phyloP scores from a whole-genome alignment of 1,140 invertebrate genomes.

The Leptinotarsa lineolata region DNA sequence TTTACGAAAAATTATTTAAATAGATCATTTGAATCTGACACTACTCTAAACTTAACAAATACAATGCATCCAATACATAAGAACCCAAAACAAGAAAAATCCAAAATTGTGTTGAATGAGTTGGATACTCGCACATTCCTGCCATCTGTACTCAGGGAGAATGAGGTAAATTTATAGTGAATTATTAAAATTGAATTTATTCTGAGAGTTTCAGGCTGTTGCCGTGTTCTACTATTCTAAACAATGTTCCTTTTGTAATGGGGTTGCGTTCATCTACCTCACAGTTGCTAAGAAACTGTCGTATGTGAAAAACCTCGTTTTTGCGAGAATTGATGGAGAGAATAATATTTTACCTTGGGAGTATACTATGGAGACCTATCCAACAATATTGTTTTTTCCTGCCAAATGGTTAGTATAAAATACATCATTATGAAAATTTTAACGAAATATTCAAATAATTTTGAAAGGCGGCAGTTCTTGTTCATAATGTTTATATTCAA shows the following conservation, averaged over 20 bases:
- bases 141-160: conserved; percentile 53
- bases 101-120: conserved; percentile 59
- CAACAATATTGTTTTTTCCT: conserved; percentile 76
- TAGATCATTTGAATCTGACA: conserved; percentile 53
- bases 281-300: conserved; percentile 67
- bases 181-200: neutral
- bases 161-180: conserved; percentile 42
- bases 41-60: conserved; percentile 44
- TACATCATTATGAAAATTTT: neutral
- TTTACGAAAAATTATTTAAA: conserved; percentile 64
- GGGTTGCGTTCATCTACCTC: conserved; percentile 67
- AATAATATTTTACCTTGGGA: conserved; percentile 82
- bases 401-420: conserved; percentile 60
- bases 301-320: conserved; percentile 61
- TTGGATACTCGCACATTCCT: conserved; percentile 62
- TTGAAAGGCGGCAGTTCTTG: too few relatives aligned
- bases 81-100: conserved; percentile 25
- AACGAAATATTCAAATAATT: too few relatives aligned
- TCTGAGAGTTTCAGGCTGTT: conserved; percentile 63
- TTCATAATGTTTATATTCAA: too few relatives aligned
- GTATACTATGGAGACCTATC: conserved; percentile 74
- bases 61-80: neutral
- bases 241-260: conserved; percentile 75
- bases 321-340: conserved; percentile 77
- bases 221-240: conserved; percentile 71